Conservation (phyloP, 2,888 invertebrate species). For the Latrodectus hesperus region DNA sequence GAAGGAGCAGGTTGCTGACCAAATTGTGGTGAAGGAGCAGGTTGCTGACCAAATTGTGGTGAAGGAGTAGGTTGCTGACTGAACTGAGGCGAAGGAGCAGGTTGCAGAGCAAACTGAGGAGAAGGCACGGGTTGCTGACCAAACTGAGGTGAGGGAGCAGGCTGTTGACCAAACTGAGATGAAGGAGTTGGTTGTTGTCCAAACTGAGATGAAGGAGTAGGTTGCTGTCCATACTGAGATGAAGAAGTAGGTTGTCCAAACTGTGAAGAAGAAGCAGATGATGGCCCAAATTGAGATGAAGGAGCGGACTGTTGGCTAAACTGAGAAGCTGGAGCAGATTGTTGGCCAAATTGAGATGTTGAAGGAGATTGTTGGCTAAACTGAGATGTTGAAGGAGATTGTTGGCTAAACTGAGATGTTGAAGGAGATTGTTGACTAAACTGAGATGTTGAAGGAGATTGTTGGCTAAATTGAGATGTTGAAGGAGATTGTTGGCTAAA, state of each 20-base stretch:
- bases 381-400: conserved; percentile 8
- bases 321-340: conserved; percentile 21
- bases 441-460: conserved; percentile 21
- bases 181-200: conserved; percentile 11
- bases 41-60: conserved; percentile 25
- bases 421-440: conserved; percentile 7
- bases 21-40: conserved; percentile 28
- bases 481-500: conserved; percentile 10
- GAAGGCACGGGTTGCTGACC: conserved; percentile 21
- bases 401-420: conserved; percentile 39
- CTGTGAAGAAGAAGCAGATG: conserved; percentile 27
- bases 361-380: conserved; percentile 15
- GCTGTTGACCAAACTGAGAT: conserved; percentile 41
- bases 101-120: conserved; percentile 26
- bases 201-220: conserved; percentile 22
- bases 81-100: conserved; percentile 31
- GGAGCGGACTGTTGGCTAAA: conserved; percentile 40
- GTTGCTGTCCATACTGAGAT: conserved; percentile 7
- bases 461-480: conserved; percentile 44
- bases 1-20: conserved; percentile 13
- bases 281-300: conserved; percentile 14
- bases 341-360: conserved; percentile 27
- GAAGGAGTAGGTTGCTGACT: conserved; percentile 21
- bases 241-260: conserved; percentile 11
- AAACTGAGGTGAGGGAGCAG: conserved; percentile 41